Conservation (phyloP, 2,888 invertebrate genomes). For the Lydus trimaculatus region DNA sequence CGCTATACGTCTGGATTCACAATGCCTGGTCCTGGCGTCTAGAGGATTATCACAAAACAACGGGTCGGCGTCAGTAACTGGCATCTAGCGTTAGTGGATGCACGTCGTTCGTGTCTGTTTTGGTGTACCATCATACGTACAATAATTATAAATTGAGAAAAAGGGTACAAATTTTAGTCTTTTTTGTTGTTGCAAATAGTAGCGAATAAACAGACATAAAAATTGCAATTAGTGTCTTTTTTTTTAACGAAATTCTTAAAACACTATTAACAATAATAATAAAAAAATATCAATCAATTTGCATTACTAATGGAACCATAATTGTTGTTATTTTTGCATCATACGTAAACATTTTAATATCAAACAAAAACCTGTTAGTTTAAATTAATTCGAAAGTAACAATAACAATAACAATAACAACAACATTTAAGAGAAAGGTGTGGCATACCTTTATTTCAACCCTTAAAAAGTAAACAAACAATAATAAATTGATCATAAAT, state of each 20-base stretch:
- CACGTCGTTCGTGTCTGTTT: slow-evolving; percentile 22
- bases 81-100: slow-evolving; percentile 45
- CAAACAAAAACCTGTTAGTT: too few relatives aligned
- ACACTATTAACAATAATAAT: too few relatives aligned
- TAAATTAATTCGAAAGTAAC: too few relatives aligned
- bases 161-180: background rate
- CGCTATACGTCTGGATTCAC: slow-evolving; percentile 38
- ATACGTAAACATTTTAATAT: too few relatives aligned
- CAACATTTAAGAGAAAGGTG: background rate
- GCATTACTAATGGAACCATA: too few relatives aligned
- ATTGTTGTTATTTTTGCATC: too few relatives aligned
- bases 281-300: too few relatives aligned
- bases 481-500: background rate
- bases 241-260: too few relatives aligned
- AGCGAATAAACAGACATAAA: too few relatives aligned
- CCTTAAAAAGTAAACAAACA: background rate
- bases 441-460: background rate
- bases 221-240: too few relatives aligned
- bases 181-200: too few relatives aligned
- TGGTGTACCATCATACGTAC: background rate
- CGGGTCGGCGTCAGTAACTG: slow-evolving; percentile 54
- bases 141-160: background rate
- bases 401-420: background rate
- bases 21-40: slow-evolving; percentile 36
- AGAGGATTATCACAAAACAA: slow-evolving; percentile 43